Conservation (phyloP, 2,888 invertebrate species). For the Ennomos erosarius region DNA sequence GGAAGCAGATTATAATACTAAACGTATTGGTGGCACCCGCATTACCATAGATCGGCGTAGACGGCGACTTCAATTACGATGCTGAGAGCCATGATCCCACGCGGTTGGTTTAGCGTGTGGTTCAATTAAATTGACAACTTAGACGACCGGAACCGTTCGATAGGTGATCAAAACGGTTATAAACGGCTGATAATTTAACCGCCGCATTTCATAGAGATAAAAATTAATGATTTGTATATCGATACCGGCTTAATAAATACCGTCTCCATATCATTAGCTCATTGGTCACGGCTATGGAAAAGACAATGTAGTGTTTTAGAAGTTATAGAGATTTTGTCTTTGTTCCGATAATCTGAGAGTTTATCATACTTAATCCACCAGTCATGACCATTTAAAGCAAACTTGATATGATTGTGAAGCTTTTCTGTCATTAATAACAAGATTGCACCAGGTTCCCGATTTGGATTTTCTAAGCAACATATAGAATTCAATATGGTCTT, state of each 20-base stretch:
- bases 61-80: constrained; percentile 67
- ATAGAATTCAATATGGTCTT: constrained; percentile 4
- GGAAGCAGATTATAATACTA: too few relatives aligned
- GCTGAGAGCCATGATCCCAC: constrained; percentile 55
- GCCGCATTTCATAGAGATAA: constrained; percentile 1
- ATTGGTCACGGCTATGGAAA: too few relatives aligned
- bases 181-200: constrained; percentile 3
- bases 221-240: neutral
- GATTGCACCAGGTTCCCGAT: neutral
- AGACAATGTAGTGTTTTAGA: too few relatives aligned
- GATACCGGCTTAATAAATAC: too few relatives aligned
- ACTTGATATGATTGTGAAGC: neutral
- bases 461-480: constrained; percentile 1
- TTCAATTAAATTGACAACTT: constrained; percentile 25
- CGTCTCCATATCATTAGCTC: too few relatives aligned
- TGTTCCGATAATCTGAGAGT: too few relatives aligned
- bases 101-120: constrained; percentile 48
- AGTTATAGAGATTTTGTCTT: too few relatives aligned
- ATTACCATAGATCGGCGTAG: constrained; percentile 69
- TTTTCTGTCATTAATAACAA: neutral
- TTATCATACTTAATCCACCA: neutral
- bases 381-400: neutral
- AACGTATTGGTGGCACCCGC: constrained; percentile 37
- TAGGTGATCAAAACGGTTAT: constrained; percentile 37
- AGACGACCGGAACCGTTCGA: constrained; percentile 24